Conservation (phyloP, 2,797 vertebrate species). For the Alosa sapidissima region DNA sequence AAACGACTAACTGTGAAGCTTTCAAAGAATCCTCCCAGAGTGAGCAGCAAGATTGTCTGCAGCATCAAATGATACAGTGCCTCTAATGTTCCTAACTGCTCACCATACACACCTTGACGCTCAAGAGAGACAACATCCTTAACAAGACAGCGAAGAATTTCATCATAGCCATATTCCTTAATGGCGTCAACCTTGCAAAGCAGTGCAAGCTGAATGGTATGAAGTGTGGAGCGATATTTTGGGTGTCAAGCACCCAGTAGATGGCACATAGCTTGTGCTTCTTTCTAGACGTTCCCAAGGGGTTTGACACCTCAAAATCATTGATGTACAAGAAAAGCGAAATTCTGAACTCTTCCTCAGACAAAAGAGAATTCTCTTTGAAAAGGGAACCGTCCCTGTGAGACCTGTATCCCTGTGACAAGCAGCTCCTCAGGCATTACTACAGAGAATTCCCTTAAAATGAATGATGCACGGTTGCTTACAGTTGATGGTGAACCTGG, state of each 20-base stretch:
- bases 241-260: slow-evolving; percentile 32
- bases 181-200: slow-evolving; percentile 30
- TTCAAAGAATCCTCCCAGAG: background rate
- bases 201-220: slow-evolving; percentile 39
- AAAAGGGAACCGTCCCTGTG: slow-evolving; percentile 29
- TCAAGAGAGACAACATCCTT: background rate
- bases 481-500: slow-evolving; percentile 36
- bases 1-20: background rate
- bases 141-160: background rate
- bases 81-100: background rate
- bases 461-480: slow-evolving; percentile 32
- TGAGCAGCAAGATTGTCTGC: background rate
- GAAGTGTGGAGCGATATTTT: slow-evolving; percentile 33
- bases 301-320: slow-evolving; percentile 36
- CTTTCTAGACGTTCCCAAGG: slow-evolving; percentile 28
- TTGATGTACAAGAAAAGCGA: slow-evolving; percentile 26
- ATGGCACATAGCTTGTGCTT: slow-evolving; percentile 40
- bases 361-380: slow-evolving; percentile 28
- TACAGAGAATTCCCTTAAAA: slow-evolving; percentile 28
- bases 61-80: background rate
- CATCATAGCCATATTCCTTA: background rate
- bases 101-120: background rate
- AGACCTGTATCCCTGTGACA: slow-evolving; percentile 25
- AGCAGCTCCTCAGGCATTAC: slow-evolving; percentile 30
- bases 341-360: slow-evolving; percentile 30